Percentiles rank a stretch among this genome's conserved stretches.
Conservation (phyloP, 2,113 vertebrate genomes). For the Andinoacara biseriatus region DNA sequence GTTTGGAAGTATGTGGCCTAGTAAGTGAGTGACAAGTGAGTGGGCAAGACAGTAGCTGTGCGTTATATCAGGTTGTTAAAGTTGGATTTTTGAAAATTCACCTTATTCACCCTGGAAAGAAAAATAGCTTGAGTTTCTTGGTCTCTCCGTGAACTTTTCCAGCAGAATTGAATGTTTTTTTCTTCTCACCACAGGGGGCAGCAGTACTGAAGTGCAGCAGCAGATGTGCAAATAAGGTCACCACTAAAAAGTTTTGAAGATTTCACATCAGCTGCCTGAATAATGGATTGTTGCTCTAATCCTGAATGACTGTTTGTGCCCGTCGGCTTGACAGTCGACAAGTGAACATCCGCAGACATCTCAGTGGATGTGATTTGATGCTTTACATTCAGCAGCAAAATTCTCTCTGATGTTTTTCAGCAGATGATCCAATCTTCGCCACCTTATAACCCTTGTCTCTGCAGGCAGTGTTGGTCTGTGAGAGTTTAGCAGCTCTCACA, state of each 20-base stretch:
- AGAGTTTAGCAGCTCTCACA: slow-evolving; percentile 14
- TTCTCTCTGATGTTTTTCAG: slow-evolving; percentile 34
- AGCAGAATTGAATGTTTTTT: not conserved
- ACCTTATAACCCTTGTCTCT: slow-evolving; percentile 33
- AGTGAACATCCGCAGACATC: slow-evolving; percentile 38
- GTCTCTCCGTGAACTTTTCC: not conserved
- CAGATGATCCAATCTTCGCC: slow-evolving; percentile 30
- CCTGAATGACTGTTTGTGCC: slow-evolving; percentile 43
- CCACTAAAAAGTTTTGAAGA: slow-evolving; percentile 19
- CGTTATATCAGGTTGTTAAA: not conserved
- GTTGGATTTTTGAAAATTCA: not conserved
- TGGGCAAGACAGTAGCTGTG: not conserved
- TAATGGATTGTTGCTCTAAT: slow-evolving; percentile 54
- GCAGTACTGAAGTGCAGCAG: slow-evolving; percentile 27
- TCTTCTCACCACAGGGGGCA: not conserved
- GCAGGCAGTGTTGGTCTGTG: slow-evolving; percentile 25
- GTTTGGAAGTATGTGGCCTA: not conserved
- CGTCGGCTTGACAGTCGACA: slow-evolving; percentile 28
- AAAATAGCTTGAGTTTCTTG: not conserved
- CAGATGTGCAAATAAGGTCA: slow-evolving; percentile 61
- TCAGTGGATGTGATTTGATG: slow-evolving; percentile 21
- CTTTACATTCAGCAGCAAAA: slow-evolving; percentile 29
- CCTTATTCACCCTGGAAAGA: not conserved
- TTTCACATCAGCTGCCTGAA: slow-evolving; percentile 41
- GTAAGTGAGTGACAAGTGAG: not conserved